A percentile compares a stretch with the other conserved stretches of the same genome.
Evolutionary conservation across 64 coral and sea anemone species (phyloP).

Genomic region (Stichodactyla mertensii): DNA sequence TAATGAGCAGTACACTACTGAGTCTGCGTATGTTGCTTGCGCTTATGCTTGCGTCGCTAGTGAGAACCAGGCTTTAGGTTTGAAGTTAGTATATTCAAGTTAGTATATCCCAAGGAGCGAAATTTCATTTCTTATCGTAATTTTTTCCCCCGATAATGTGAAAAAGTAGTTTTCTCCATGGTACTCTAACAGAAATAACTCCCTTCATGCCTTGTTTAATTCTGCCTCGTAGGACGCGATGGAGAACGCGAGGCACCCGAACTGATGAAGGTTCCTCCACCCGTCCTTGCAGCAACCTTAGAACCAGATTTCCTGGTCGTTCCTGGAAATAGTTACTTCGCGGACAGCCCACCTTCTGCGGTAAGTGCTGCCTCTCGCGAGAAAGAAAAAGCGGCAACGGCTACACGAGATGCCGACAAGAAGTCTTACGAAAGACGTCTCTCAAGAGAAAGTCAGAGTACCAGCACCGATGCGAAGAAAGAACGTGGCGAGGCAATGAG

Average conservation of each 20-base stretch:
- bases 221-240: background rate
- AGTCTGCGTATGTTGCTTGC: too few species aligned
- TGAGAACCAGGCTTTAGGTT: too few species aligned
- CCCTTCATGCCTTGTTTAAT: background rate
- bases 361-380: background rate
- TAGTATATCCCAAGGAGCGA: too few species aligned
- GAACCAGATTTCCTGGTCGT: constrained; percentile 93
- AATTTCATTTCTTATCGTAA: too few species aligned
- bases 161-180: too few species aligned
- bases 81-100: too few species aligned
- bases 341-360: constrained; percentile 43
- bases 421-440: background rate
- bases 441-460: background rate
- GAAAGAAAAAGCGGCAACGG: background rate
- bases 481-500: background rate
- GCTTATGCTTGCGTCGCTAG: too few species aligned
- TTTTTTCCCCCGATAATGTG: too few species aligned
- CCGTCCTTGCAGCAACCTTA: constrained; percentile 67
- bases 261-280: constrained; percentile 73
- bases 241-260: background rate
- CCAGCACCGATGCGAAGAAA: background rate
- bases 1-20: too few species aligned
- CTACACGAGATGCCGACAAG: background rate
- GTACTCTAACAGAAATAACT: too few species aligned
- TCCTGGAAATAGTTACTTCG: constrained; percentile 53